These are phyloP conservation scores for Fregetta grallaria DNA, from an alignment of 2,113 vertebrate species.

Conservation along the genomic window DNA sequence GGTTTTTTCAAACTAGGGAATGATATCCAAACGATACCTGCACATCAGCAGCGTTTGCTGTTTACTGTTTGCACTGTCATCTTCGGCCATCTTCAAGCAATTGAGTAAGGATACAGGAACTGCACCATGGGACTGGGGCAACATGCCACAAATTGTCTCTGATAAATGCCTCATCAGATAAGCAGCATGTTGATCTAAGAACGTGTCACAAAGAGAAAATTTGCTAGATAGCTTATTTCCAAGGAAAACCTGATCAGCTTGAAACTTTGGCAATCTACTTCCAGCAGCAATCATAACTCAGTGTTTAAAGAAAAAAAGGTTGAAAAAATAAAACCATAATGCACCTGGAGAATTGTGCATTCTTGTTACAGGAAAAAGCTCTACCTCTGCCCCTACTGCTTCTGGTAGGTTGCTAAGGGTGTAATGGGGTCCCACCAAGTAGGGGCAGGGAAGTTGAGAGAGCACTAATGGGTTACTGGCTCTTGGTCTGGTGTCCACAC, in stretches of 20 bases:
- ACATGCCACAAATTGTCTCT: not conserved
- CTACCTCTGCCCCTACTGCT: not conserved
- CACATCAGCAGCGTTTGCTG: not conserved
- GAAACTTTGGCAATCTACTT: not conserved
- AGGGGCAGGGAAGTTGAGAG: not conserved
- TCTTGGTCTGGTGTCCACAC: not conserved
- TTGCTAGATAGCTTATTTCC: not conserved
- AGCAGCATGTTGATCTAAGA: not conserved
- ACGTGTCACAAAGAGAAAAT: not conserved
- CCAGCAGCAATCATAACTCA: not conserved
- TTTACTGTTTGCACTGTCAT: not conserved
- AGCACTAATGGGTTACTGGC: not conserved
- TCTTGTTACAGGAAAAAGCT: not conserved
- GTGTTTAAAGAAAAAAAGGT: not conserved
- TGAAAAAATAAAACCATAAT: not conserved
- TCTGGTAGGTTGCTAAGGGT: not conserved
- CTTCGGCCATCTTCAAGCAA: not conserved
- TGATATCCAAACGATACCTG: not conserved
- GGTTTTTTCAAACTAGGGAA: not conserved
- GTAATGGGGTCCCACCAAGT: not conserved
- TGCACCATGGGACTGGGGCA: not conserved
- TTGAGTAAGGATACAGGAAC: not conserved
- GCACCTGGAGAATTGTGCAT: not conserved
- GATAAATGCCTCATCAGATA: constrained; percentile 20
- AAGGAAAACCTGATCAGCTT: not conserved